Conservation (phyloP, 2,113 vertebrate species). For the Chloebia gouldiae region DNA sequence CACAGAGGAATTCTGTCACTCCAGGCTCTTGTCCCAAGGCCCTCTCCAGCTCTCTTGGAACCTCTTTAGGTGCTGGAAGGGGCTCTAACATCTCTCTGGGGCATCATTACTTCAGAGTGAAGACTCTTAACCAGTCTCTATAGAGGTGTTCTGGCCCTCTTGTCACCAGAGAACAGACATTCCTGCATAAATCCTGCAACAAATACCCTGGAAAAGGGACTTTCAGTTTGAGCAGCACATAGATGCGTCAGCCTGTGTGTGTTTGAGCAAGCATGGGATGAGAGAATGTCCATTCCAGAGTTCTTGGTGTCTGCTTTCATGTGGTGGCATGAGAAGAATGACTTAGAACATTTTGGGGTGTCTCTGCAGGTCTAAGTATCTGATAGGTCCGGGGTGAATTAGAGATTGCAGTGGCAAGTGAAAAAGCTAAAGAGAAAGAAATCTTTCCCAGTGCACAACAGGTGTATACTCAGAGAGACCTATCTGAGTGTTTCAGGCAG, state of each 20-base stretch:
- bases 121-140: neutral
- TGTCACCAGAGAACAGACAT: neutral
- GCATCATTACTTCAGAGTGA: neutral
- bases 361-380: neutral
- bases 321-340: rapidly evolving
- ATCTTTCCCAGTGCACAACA: rapidly evolving
- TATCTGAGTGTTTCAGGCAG: neutral
- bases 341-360: rapidly evolving
- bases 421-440: neutral
- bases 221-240: neutral
- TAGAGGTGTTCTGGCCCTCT: neutral
- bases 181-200: neutral
- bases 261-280: rapidly evolving
- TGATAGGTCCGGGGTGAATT: neutral
- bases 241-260: neutral
- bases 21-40: neutral
- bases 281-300: neutral
- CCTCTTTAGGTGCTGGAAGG: neutral
- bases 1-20: neutral
- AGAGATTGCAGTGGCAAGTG: neutral
- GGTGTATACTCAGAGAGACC: neutral
- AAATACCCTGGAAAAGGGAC: neutral
- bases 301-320: neutral
- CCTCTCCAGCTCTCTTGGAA: neutral
- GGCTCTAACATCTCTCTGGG: neutral